Evolutionary conservation across 2,797 vertebrate species (phyloP).

Genomic region (Brachyrhaphis roseni): DNA sequence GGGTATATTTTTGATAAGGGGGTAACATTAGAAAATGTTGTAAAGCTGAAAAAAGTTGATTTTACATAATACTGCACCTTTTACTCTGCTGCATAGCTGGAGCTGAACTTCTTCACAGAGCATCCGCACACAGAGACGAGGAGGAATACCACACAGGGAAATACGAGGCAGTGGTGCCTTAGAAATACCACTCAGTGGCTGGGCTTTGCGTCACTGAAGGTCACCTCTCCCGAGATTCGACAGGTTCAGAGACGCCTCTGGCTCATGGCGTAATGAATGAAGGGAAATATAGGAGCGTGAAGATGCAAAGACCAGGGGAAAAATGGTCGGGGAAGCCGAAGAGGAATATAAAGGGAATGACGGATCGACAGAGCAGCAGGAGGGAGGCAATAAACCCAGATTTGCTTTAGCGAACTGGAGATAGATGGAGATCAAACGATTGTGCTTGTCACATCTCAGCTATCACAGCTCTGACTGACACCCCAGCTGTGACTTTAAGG

Average conservation of each 20-base stretch:
- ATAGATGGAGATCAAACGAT: conserved; percentile 48
- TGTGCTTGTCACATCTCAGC: conserved; percentile 9
- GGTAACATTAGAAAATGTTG: no score
- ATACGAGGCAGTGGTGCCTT: conserved; percentile 26
- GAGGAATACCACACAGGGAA: conserved; percentile 25
- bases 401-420: conserved; percentile 32
- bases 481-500: conserved; percentile 21
- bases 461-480: conserved; percentile 14
- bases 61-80: neutral
- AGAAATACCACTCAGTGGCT: conserved; percentile 24
- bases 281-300: conserved; percentile 20
- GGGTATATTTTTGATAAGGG: no score
- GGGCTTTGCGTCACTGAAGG: conserved; percentile 39
- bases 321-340: conserved; percentile 19
- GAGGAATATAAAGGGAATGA: conserved; percentile 11
- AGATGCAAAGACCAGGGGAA: conserved; percentile 16
- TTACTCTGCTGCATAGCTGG: neutral
- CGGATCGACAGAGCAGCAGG: conserved; percentile 38
- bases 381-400: conserved; percentile 14
- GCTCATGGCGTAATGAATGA: conserved; percentile 37
- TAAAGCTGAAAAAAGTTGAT: neutral
- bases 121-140: conserved; percentile 14
- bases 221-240: conserved; percentile 23
- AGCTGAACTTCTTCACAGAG: conserved; percentile 18
- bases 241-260: conserved; percentile 39